Evolutionary conservation across 2,797 vertebrate species (phyloP), one percentile per base, ranked within the genome.

Genomic region (Halcyon badia): DNA sequence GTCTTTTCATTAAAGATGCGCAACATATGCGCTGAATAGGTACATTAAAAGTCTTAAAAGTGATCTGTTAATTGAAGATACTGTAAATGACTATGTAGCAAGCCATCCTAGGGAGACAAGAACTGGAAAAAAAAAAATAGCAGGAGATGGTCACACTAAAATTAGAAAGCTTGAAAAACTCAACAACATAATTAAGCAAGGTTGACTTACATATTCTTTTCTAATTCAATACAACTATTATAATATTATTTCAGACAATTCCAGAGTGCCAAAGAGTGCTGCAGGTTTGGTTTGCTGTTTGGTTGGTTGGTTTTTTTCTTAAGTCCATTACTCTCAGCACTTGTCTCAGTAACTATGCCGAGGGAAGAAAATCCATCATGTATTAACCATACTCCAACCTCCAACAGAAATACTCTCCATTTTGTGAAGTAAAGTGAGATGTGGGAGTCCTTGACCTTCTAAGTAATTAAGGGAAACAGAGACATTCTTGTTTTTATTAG

Each of bases 401-500:
- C 81, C 70, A 89, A 51, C 25, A 94, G 92, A 87, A 97, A 94
- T 83, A 95, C 88, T 86, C 89, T 61, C 65, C 75, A 66, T 94
- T 96, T 92, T 72, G 61, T 21, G 22, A 95, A 83, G 46, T 95
- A 78, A 91, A 97, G 87, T 46, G 89, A 96, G 94, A 93, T 83
- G 92, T 91, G 92, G 92, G 97, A 97, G 93, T 82, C 87, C 94
- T 97, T 97, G 97, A 97, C 96, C 96, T 97, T 97, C 79, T 52
- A 57, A 94, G 90, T 95, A 97, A 97, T 97, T 97, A 97, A 95
- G 86, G 81, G 83, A 97, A 97, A 97, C 90, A 89, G 93, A 96
- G 95, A 96, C 94, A 94, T 96, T 96, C 87, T 95, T 96, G 93
- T 97, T 97, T 95, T 97, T 96, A 96, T 97, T 96, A 97, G 95